phyloP scores from a whole-genome alignment of 1,140 invertebrate species.

The Brachystomella parvula region DNA sequence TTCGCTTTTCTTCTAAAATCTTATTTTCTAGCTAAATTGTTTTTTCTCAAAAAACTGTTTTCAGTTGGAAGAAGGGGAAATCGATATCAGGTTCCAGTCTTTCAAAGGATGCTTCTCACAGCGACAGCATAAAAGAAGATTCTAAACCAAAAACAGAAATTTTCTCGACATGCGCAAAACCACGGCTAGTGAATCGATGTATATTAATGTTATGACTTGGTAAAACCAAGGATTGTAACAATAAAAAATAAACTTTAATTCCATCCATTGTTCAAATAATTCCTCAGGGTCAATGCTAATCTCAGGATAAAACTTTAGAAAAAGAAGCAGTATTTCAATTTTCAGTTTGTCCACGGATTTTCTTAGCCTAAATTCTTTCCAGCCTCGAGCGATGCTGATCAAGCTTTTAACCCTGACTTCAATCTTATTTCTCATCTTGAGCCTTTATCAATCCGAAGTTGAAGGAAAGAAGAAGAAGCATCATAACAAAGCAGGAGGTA shows the following conservation, averaged over 20 bases:
- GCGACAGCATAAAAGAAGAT: constrained; percentile 28
- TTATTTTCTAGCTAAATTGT: neutral
- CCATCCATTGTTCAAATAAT: neutral
- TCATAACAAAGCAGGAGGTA: neutral
- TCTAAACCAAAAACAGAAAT: neutral
- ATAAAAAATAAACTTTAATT: neutral
- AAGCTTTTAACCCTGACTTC: too few relatives aligned
- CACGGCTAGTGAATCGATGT: neutral
- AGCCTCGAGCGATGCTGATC: neutral
- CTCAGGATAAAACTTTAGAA: neutral
- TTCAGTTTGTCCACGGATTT: neutral
- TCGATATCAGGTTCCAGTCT: constrained; percentile 38
- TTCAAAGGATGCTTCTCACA: constrained; percentile 39
- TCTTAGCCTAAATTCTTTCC: neutral
- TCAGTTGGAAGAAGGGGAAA: constrained; percentile 40
- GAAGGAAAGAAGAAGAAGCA: neutral
- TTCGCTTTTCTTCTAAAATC: neutral
- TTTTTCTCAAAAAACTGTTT: too few relatives aligned
- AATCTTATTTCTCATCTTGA: neutral
- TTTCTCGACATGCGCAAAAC: neutral
- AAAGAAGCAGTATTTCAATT: neutral
- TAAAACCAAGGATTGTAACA: neutral
- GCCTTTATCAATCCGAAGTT: neutral
- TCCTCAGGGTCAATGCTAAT: too few relatives aligned
- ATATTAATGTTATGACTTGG: neutral